phyloP scores from a whole-genome alignment of 2,113 vertebrate species.

The Nothoprocta pentlandii region DNA sequence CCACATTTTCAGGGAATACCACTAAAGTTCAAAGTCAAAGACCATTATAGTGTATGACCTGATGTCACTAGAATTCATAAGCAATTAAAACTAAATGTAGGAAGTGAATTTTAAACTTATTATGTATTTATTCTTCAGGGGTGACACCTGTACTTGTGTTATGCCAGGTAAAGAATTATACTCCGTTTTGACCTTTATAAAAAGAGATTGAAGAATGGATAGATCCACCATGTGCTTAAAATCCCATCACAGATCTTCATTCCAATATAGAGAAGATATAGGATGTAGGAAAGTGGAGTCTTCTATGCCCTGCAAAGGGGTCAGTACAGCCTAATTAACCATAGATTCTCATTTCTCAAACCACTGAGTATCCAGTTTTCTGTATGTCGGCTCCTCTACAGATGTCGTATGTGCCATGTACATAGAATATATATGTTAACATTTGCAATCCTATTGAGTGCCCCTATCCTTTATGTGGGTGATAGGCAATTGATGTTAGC shows the following conservation, averaged over 20 bases:
- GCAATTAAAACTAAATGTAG: neutral
- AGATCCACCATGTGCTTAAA: neutral
- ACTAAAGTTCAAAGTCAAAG: neutral
- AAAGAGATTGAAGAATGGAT: neutral
- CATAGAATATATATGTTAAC: conserved; percentile 58
- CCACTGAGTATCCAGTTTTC: neutral
- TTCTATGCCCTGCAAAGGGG: neutral
- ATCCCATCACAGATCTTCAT: neutral
- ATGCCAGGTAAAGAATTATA: neutral
- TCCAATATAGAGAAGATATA: neutral
- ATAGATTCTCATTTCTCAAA: conserved; percentile 43
- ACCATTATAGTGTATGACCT: neutral
- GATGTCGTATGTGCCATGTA: conserved; percentile 8
- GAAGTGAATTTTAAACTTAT: neutral
- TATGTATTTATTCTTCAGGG: neutral
- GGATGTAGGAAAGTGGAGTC: neutral
- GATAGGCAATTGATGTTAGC: conserved; percentile 1
- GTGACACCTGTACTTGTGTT: neutral
- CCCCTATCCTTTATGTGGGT: neutral
- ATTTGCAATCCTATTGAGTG: conserved; percentile 1
- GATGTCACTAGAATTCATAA: neutral
- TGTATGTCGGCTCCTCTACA: neutral
- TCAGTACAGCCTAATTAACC: conserved; percentile 39
- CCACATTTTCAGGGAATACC: neutral
- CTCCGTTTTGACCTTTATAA: neutral